Evolutionary conservation across 2,797 vertebrate genomes (phyloP).

Genomic region (Macropodus opercularis): DNA sequence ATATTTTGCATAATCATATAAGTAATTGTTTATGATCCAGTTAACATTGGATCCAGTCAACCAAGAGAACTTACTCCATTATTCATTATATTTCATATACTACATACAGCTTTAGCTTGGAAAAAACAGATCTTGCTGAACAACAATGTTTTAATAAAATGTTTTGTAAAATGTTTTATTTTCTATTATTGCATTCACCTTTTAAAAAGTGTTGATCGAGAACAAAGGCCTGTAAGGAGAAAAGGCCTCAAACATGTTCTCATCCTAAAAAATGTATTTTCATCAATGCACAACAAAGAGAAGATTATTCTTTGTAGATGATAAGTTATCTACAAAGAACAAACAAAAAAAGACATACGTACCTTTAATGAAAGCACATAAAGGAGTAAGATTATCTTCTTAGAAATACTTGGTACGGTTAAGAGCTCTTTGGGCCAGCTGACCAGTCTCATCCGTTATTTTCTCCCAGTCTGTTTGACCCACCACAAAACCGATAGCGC

Average conservation of each 20-base stretch:
- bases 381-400: slow-evolving; percentile 69
- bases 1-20: too few species aligned
- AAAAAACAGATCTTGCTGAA: too few species aligned
- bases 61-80: too few species aligned
- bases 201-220: neutral
- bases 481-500: slow-evolving; percentile 98
- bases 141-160: neutral
- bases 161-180: neutral
- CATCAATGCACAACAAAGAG: neutral
- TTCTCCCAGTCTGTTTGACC: slow-evolving; percentile 99
- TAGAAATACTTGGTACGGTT: slow-evolving; percentile 99
- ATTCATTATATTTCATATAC: too few species aligned
- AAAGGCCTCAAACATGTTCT: neutral
- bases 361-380: slow-evolving; percentile 53
- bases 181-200: neutral
- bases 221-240: neutral
- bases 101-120: neutral
- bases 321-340: slow-evolving; percentile 7
- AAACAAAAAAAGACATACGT: slow-evolving; percentile 15
- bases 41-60: too few species aligned
- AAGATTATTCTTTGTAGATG: neutral
- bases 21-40: too few species aligned
- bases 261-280: neutral
- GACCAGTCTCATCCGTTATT: slow-evolving; percentile 98
- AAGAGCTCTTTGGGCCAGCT: slow-evolving; percentile 95